phyloP scores from a whole-genome alignment of 2,797 vertebrate species.

The Tolypeutes matacus region DNA sequence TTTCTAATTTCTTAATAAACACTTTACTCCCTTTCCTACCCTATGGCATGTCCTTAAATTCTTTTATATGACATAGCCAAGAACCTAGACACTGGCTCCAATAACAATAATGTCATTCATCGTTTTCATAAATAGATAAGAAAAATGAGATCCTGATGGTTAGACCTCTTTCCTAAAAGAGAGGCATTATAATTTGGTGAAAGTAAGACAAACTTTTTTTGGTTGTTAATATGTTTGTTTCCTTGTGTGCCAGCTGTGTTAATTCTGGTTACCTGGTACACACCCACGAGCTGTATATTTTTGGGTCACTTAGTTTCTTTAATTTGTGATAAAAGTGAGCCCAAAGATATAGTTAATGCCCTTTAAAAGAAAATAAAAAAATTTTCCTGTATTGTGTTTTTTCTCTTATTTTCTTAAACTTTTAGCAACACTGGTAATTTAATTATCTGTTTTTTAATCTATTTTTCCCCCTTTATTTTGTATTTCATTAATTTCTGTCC shows the following conservation, averaged over 20 bases:
- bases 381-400: conserved; percentile 19
- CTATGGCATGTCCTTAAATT: too few relatives aligned
- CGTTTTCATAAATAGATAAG: neutral
- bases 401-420: conserved; percentile 25
- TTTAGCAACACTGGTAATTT: conserved; percentile 4
- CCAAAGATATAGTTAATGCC: neutral
- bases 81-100: too few relatives aligned
- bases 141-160: neutral
- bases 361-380: neutral
- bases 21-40: too few relatives aligned
- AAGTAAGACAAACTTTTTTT: neutral
- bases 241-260: neutral
- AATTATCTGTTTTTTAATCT: neutral
- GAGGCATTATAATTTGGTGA: neutral
- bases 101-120: neutral
- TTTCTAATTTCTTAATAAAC: too few relatives aligned
- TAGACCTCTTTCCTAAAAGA: neutral
- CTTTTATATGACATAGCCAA: too few relatives aligned
- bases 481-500: neutral
- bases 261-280: neutral
- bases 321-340: conserved; percentile 1
- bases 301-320: neutral
- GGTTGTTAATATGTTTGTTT: neutral
- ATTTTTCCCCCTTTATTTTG: neutral
- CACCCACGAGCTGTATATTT: neutral